Evolutionary conservation across 2,888 invertebrate genomes (phyloP), one percentile per base, ranked within the genome.

Genomic region (Oscheius onirici): DNA sequence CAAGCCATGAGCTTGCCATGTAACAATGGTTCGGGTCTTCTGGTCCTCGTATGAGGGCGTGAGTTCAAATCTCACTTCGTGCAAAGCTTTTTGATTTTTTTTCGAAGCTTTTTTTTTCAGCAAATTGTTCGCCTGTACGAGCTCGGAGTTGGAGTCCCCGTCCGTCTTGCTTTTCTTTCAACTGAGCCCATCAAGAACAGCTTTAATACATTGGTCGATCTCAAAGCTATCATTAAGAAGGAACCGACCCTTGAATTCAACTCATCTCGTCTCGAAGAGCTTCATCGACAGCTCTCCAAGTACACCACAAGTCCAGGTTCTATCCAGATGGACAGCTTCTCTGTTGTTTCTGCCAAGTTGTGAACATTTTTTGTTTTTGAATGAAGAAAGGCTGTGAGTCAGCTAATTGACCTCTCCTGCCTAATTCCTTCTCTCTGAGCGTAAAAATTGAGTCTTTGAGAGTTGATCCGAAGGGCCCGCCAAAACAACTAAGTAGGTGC

Each of bases 121-220:
- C 57, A 71, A 24, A 77, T 77, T 24, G 70, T 71, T 5, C 60
- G 71, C 11, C 63, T 69, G 11, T 80, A 76, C 40, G 69, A 71
- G 28, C 34, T 17, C 28, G 58, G 69, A 22, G 44, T 43, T 17
- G 15, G 51, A 11, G 52, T 63, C 13, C 66, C 73, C 24, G 67
- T 78, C 1, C 69, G 77, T 0, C 69, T 79, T 0, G 78, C 81
- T n/a, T 79, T 77, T 24, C 70, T 83, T 1, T 81, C 78, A 1
- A 80, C 79, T 0, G 83, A 83, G 22, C 74, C 78, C 1, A 76
- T 81, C 69, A 83, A 83, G 54, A 83, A 81, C 34, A 78, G 77
- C 17, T 78, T 81, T 34, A 13, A 65, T 2, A 73, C 79, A 0
- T 49, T 82, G 46, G 44, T 67, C 3, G 77, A 77, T n/a, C 3